Base-by-base conservation (phyloP, 2,888 invertebrate species). In the Hoplodrina blanda region DNA sequence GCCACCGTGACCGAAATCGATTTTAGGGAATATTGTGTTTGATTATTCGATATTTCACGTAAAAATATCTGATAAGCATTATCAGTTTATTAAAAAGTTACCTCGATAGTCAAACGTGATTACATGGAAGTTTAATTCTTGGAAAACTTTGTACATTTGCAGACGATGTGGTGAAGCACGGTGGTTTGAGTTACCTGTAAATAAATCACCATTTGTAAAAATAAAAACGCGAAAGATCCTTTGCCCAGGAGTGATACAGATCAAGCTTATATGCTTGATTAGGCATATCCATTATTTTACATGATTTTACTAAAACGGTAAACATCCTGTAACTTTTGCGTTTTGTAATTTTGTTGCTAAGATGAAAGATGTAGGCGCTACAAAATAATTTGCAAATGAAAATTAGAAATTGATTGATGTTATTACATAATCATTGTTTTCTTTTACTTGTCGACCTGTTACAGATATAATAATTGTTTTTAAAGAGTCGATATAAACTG, bases 101-200 rank as follows among this genome's bases (percentile, higher is more conserved):
- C 94, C 94, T 88, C 95, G 78, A 64, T 95, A 95, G 54, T 95
- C 94, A 63, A 94, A 94, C 0, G 94, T 88, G 57, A 95, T 91
- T 6, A 95, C 91, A 64, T 95, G 94, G 50, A 91, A 94, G 60
- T 94, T 89, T 15, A 94, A 67, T 8, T 89, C 89, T 69, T 95
- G 95, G 63, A 94, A 94, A 4, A 94, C 90, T 79, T 88, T 92
- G 80, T 95, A 95, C 89, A 94, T 90, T 52, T 89, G 91, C 54
- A 93, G 83, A 15, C 94, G 86, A 71, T 93, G 91, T 0, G 93
- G 92, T 0, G 94, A 93, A 0, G 89, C 93, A 2, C 94, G 85
- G 73, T 94, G 91, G 81, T 95, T 93, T 0, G 95, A 94, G 76
- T 94, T 93, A 20, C 93, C 93, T 92, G 87, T 25, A 44, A 86